Evolutionary conservation across 2,797 vertebrate species (phyloP).

Genomic region (Taeniopygia guttata): DNA sequence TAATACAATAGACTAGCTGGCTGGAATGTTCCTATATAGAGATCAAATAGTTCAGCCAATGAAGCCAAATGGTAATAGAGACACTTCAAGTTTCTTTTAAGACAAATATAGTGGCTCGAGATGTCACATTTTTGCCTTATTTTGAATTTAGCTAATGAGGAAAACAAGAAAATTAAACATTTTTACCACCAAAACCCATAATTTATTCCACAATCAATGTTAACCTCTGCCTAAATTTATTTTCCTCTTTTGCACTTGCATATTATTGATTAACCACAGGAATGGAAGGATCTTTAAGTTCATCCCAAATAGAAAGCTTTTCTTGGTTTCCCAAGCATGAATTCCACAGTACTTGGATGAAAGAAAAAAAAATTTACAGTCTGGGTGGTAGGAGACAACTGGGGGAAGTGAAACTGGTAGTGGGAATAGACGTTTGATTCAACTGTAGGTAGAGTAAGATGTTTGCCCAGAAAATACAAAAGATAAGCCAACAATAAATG

Average conservation of each 20-base stretch:
- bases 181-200: background rate
- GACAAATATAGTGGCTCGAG: background rate
- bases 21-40: background rate
- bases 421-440: background rate
- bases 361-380: slow-evolving; percentile 19
- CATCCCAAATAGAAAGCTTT: background rate
- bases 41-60: background rate
- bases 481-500: background rate
- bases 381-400: slow-evolving; percentile 6
- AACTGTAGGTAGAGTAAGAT: background rate
- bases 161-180: background rate
- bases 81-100: background rate
- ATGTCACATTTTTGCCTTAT: background rate
- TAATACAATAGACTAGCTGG: background rate
- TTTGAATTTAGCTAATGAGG: background rate
- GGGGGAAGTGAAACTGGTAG: background rate
- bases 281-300: background rate
- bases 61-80: background rate
- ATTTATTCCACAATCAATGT: background rate
- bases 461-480: slow-evolving; percentile 14
- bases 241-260: background rate
- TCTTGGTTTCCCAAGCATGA: background rate
- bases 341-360: background rate
- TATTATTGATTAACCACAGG: background rate
- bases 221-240: background rate